These are phyloP conservation scores for Agraylea sexmaculata DNA, from an alignment of 1,140 invertebrate species.

Conservation along the genomic window DNA sequence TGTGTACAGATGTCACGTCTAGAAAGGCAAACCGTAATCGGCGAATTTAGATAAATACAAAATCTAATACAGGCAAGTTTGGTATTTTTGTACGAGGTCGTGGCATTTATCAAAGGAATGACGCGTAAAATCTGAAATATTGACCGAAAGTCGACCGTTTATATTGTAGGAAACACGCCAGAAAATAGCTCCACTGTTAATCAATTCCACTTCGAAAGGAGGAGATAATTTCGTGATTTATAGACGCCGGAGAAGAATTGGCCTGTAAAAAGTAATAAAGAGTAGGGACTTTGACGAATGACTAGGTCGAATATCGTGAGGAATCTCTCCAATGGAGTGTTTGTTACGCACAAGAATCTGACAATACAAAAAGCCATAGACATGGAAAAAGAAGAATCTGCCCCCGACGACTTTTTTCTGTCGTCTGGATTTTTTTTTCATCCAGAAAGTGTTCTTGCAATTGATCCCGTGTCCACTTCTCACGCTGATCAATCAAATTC, in stretches of 20 bases:
- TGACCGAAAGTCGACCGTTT: conserved; percentile 16
- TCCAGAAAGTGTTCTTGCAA: no score
- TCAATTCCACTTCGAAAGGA: conserved; percentile 18
- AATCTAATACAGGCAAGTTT: no score
- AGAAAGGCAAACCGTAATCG: no score
- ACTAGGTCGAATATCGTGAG: background rate
- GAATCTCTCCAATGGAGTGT: background rate
- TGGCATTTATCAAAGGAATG: conserved; percentile 21
- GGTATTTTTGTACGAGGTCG: conserved; percentile 15
- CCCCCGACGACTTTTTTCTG: no score
- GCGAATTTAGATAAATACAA: no score
- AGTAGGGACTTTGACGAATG: conserved; percentile 17
- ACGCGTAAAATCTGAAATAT: conserved; percentile 23
- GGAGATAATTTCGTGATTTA: conserved; percentile 21
- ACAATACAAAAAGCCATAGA: background rate
- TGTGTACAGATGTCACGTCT: no score
- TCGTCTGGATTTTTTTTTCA: no score
- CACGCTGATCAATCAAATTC: no score
- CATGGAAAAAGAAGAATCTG: background rate
- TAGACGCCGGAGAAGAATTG: conserved; percentile 14
- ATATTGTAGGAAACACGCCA: conserved; percentile 18
- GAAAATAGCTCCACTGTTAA: conserved; percentile 21
- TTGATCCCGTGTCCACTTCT: no score
- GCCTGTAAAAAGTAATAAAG: conserved; percentile 21
- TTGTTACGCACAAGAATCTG: background rate